These are phyloP conservation scores for Pelobates fuscus DNA, from an alignment of 2,113 vertebrate species.

Conservation along the genomic window DNA sequence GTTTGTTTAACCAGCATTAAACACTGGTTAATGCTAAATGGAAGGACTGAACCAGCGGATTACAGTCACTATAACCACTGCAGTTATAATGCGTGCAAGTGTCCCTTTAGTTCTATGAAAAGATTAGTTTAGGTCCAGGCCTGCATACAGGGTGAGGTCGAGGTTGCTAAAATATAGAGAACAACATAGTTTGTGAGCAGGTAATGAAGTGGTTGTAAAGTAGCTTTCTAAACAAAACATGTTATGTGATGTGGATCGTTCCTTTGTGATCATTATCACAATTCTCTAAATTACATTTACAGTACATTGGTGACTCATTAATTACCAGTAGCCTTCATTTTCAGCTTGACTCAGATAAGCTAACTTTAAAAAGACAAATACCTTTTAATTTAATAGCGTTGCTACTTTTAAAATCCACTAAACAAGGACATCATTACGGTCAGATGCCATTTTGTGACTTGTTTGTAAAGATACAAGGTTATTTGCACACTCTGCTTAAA, in stretches of 20 bases:
- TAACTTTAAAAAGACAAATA: neutral
- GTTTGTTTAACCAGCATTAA: too few species aligned
- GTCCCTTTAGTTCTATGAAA: too few species aligned
- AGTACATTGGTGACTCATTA: slow-evolving; percentile 6
- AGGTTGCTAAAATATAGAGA: too few species aligned
- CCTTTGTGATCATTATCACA: neutral
- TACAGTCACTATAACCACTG: too few species aligned
- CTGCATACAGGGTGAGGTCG: too few species aligned
- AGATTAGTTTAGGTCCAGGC: too few species aligned
- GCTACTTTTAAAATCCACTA: neutral
- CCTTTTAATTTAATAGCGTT: neutral
- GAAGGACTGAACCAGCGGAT: too few species aligned
- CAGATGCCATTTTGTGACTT: slow-evolving; percentile 6
- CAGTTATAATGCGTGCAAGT: too few species aligned
- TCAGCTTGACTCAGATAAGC: slow-evolving; percentile 24
- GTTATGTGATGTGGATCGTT: neutral
- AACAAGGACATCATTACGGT: slow-evolving; percentile 4
- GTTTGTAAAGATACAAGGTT: slow-evolving; percentile 1
- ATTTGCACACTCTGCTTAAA: slow-evolving; percentile 9
- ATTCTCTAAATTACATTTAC: too few species aligned
- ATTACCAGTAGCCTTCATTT: slow-evolving; percentile 28
- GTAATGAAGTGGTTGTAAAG: too few species aligned
- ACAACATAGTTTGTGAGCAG: too few species aligned
- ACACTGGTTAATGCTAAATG: too few species aligned
- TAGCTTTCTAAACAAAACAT: slow-evolving; percentile 5